Conservation (phyloP, 2,113 vertebrate genomes). For the Cnemophilus loriae region DNA sequence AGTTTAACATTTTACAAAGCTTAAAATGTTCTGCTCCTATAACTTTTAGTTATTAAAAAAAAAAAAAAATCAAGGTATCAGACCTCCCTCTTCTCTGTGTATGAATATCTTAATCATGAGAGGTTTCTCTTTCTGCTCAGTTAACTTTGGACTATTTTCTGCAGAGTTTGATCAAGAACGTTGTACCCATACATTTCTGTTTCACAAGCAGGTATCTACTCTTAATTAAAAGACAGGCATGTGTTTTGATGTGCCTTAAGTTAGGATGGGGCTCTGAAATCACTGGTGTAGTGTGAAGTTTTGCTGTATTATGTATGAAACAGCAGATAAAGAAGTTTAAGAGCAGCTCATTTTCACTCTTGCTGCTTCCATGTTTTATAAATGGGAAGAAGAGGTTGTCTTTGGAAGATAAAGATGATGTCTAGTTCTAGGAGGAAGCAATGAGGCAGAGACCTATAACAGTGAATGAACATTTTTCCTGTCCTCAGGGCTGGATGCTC, state of each 20-base stretch:
- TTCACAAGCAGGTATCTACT: background rate
- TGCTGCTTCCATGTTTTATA: background rate
- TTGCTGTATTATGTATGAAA: background rate
- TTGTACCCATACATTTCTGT: background rate
- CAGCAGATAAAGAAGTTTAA: background rate
- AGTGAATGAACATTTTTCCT: background rate
- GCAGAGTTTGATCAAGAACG: background rate
- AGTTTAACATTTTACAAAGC: background rate
- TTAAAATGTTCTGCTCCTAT: background rate
- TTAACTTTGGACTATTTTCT: background rate
- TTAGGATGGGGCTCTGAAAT: background rate
- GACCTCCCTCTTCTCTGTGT: background rate
- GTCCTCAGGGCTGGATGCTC: background rate
- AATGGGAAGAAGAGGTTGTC: background rate
- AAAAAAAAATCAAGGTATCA: background rate
- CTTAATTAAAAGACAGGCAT: background rate
- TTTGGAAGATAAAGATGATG: background rate
- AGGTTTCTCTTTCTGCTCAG: background rate
- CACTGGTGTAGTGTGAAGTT: background rate
- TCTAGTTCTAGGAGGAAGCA: background rate
- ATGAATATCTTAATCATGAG: background rate
- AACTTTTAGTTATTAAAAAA: background rate
- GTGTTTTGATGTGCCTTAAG: background rate
- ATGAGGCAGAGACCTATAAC: background rate
- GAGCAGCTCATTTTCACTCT: background rate